Evolutionary conservation across 2,797 vertebrate species (phyloP).

Genomic region (Tachyglossus aculeatus): DNA sequence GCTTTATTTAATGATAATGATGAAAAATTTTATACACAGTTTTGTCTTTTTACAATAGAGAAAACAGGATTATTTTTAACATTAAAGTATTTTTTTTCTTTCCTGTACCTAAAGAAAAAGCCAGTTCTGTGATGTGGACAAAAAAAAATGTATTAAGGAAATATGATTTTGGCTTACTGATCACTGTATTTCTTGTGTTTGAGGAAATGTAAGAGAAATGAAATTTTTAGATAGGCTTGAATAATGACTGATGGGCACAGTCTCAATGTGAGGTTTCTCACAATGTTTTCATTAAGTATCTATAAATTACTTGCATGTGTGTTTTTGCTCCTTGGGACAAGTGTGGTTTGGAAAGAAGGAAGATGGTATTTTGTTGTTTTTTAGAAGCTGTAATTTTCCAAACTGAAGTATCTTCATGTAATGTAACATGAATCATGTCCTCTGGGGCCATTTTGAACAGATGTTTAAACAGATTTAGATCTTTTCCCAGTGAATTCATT

Average conservation of each 20-base stretch:
- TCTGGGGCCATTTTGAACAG: slow-evolving; percentile 39
- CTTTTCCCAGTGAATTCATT: slow-evolving; percentile 23
- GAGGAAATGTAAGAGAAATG: slow-evolving; percentile 34
- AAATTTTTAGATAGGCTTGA: slow-evolving; percentile 22
- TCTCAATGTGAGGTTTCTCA: slow-evolving; percentile 13
- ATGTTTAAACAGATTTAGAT: slow-evolving; percentile 38
- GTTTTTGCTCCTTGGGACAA: slow-evolving; percentile 21
- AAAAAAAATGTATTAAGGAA: not conserved
- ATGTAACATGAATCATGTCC: slow-evolving; percentile 12
- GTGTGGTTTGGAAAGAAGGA: slow-evolving; percentile 4
- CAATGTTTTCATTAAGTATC: slow-evolving; percentile 40
- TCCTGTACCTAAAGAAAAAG: not conserved
- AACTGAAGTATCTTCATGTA: slow-evolving; percentile 41
- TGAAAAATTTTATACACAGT: too few species aligned
- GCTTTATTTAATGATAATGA: too few species aligned
- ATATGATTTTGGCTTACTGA: not conserved
- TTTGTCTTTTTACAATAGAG: too few species aligned
- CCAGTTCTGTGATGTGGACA: not conserved
- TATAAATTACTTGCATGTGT: slow-evolving; percentile 51
- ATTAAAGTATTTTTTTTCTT: slow-evolving; percentile 7
- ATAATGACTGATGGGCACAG: slow-evolving; percentile 25
- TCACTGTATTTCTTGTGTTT: slow-evolving; percentile 34
- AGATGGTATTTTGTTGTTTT: slow-evolving; percentile 21
- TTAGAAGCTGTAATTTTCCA: slow-evolving; percentile 47
- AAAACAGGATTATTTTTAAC: not conserved